Evolutionary conservation across 2,888 invertebrate genomes (phyloP), one percentile per base, ranked within the genome.

Genomic region (Chaitophorus viminalis): DNA sequence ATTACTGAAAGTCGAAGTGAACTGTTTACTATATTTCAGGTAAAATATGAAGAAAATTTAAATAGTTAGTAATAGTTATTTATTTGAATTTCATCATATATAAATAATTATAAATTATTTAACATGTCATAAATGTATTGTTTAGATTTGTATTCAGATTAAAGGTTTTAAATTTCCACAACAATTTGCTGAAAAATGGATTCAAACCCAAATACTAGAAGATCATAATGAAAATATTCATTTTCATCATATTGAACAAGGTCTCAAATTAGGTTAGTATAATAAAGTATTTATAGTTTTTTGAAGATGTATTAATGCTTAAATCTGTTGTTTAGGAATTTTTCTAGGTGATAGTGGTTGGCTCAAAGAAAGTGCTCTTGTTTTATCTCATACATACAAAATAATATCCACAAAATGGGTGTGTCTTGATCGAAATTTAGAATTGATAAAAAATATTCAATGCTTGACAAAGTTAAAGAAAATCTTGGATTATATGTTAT

Each of bases 271-370:
- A 65, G 87, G 87, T 87, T 46, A 36, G 87, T 81, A 39, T 17
- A 74, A 65, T 79, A 4, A 54, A 0, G 18, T 76, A 18, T 31
- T 60, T 29, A 68, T 70, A 68, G 21, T 82, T 5, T 29, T 70
- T 81, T 46, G 25, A 29, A 29, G 21, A 46, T 68, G 9, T 68
- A 46, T 70, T 46, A 18, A 29, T n/a, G 18, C 31, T 79, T 36
- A 14, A 46, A 65, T 31, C 4, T 82, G 21, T 33, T 36, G 4
- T 54, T 72, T 92, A 92, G 96, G 96, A 89, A 94, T 94, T 89
- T 98, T 98, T 92, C 93, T 98, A 8, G 95, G 95, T 91, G 98
- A 98, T 91, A 96, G 96, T 0, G 97, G 97, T 0, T 97, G 97
- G 96, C 95, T 95, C 91, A 93, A 93, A 89, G 95, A 96, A 91